These are phyloP conservation scores for Distichodus sexfasciatus DNA, from an alignment of 2,797 vertebrate genomes.

Conservation along the genomic window DNA sequence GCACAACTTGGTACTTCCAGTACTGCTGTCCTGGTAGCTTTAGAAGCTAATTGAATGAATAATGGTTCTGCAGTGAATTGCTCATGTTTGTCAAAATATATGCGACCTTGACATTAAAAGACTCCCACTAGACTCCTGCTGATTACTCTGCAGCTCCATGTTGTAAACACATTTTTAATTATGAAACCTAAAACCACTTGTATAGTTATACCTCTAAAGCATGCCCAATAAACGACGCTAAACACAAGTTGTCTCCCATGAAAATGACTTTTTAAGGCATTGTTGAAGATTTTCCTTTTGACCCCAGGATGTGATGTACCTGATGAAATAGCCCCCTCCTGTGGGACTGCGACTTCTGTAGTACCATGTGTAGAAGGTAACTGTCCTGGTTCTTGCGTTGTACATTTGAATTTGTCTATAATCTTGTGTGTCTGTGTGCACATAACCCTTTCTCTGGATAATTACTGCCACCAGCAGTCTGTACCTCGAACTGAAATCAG, in stretches of 20 bases:
- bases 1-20: slow-evolving; percentile 44
- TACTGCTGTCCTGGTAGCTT: background rate
- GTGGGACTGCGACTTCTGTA: slow-evolving; percentile 73
- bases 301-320: slow-evolving; percentile 82
- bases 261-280: slow-evolving; percentile 50
- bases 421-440: slow-evolving; percentile 82
- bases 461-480: slow-evolving; percentile 91
- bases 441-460: slow-evolving; percentile 82
- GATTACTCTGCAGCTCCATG: slow-evolving; percentile 41
- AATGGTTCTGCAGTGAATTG: background rate
- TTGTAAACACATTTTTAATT: slow-evolving; percentile 55
- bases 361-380: slow-evolving; percentile 85
- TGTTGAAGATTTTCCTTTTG: slow-evolving; percentile 73
- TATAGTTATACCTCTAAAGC: slow-evolving; percentile 72
- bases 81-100: slow-evolving; percentile 25
- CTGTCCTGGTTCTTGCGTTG: slow-evolving; percentile 77
- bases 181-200: slow-evolving; percentile 54
- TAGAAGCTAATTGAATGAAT: slow-evolving; percentile 1
- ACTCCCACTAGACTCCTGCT: slow-evolving; percentile 38
- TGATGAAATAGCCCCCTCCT: slow-evolving; percentile 74
- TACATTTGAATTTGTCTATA: slow-evolving; percentile 84
- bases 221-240: slow-evolving; percentile 80
- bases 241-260: slow-evolving; percentile 72
- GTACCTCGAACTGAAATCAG: slow-evolving; percentile 85
- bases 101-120: slow-evolving; percentile 33